phyloP scores from a whole-genome alignment of 1,140 invertebrate genomes.

The Pogonus chalceus region DNA sequence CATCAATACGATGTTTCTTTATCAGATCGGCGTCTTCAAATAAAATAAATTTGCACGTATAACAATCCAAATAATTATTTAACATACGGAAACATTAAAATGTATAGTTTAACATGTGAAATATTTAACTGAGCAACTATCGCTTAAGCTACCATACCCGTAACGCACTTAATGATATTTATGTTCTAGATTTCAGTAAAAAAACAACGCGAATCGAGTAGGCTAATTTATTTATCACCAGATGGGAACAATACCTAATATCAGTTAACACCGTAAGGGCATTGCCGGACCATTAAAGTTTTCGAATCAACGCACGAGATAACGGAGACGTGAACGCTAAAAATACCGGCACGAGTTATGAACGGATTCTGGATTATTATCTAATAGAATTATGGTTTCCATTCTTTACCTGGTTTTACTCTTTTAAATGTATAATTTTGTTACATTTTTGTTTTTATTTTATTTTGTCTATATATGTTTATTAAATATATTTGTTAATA shows the following conservation, averaged over 20 bases:
- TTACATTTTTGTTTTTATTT: too few species aligned
- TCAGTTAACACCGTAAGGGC: constrained; percentile 27
- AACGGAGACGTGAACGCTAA: too few species aligned
- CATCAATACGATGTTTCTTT: constrained; percentile 26
- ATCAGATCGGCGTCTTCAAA: constrained; percentile 25
- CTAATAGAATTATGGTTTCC: too few species aligned
- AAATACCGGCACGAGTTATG: too few species aligned
- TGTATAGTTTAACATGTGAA: neutral
- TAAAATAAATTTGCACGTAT: constrained; percentile 23
- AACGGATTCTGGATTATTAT: too few species aligned
- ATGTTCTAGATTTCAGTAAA: constrained; percentile 26
- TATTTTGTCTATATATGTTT: too few species aligned
- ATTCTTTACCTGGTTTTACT: too few species aligned
- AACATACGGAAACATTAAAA: neutral
- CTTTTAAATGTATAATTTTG: too few species aligned
- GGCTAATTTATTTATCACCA: constrained; percentile 28
- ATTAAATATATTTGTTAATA: too few species aligned
- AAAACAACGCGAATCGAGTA: constrained; percentile 21
- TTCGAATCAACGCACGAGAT: too few species aligned
- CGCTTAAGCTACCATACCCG: constrained; percentile 26
- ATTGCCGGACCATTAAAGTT: too few species aligned
- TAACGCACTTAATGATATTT: constrained; percentile 29
- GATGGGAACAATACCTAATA: constrained; percentile 25
- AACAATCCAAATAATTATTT: neutral
- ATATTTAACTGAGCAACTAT: constrained; percentile 11